Evolutionary conservation across 2,888 invertebrate genomes (phyloP).

Genomic region (Romanomermis culicivorax): DNA sequence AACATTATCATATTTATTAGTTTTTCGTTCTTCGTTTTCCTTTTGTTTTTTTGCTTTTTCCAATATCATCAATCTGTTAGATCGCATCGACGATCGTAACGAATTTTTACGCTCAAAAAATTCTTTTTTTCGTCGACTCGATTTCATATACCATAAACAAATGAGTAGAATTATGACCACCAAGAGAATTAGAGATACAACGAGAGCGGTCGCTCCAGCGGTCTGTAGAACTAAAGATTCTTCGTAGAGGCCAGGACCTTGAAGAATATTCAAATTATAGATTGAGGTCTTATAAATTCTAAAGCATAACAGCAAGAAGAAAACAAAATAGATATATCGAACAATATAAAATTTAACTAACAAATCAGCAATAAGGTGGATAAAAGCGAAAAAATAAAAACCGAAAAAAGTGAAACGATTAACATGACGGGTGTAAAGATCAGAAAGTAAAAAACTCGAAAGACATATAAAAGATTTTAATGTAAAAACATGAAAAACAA

Average conservation of each 20-base stretch:
- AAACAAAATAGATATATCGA: background rate
- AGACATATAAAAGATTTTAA: too few relatives aligned
- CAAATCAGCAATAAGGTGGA: too few relatives aligned
- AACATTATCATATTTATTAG: background rate
- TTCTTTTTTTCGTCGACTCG: conserved; percentile 63
- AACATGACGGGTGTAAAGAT: too few relatives aligned
- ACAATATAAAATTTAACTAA: too few relatives aligned
- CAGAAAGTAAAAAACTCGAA: too few relatives aligned
- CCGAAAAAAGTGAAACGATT: too few relatives aligned
- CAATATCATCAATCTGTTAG: conserved; percentile 31
- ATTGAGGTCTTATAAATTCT: too few relatives aligned
- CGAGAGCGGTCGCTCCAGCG: conserved; percentile 28
- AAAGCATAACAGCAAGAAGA: background rate
- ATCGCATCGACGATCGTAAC: conserved; percentile 66
- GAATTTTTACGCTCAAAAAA: conserved; percentile 69
- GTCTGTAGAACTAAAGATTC: conserved; percentile 24
- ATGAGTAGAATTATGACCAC: conserved; percentile 52
- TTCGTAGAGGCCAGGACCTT: conserved; percentile 16
- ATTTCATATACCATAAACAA: conserved; percentile 74
- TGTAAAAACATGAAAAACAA: too few relatives aligned
- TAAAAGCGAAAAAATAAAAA: too few relatives aligned
- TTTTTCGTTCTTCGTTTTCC: background rate
- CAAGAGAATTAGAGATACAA: conserved; percentile 33
- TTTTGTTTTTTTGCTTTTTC: conserved; percentile 6
- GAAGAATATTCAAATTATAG: too few relatives aligned